Conservation (phyloP, 2,797 vertebrate genomes). For the Hydrocynus forskahlii region DNA sequence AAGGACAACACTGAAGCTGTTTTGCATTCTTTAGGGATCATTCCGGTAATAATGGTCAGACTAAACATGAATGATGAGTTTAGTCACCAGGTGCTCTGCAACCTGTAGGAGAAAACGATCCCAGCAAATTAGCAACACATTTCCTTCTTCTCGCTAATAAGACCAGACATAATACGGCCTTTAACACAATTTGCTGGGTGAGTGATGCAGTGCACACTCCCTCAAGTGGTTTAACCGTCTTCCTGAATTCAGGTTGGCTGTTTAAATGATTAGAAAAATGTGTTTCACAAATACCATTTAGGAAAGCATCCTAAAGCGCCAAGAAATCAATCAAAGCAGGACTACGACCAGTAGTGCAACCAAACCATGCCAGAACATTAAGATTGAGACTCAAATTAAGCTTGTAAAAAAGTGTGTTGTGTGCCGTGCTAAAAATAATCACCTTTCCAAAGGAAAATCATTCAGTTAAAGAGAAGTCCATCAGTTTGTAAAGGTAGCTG, state of each 20-base stretch:
- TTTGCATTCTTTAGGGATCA: neutral
- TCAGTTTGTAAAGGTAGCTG: too few species aligned
- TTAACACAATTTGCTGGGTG: neutral
- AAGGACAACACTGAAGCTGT: neutral
- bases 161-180: neutral
- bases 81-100: neutral
- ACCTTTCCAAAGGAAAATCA: too few species aligned
- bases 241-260: neutral
- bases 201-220: neutral
- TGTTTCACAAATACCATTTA: neutral
- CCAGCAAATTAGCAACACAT: neutral
- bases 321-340: neutral
- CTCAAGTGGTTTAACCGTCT: neutral
- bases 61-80: neutral
- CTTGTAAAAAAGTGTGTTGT: too few species aligned
- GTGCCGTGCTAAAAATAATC: too few species aligned
- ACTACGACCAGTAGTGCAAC: neutral
- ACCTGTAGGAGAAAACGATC: neutral
- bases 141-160: neutral
- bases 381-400: too few species aligned
- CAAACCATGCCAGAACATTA: neutral
- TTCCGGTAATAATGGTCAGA: neutral
- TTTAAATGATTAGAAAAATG: neutral
- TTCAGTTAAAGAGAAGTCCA: too few species aligned
- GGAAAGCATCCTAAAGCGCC: neutral